Base-by-base conservation (phyloP, 2,888 invertebrate species). In the Watsonalla binaria region DNA sequence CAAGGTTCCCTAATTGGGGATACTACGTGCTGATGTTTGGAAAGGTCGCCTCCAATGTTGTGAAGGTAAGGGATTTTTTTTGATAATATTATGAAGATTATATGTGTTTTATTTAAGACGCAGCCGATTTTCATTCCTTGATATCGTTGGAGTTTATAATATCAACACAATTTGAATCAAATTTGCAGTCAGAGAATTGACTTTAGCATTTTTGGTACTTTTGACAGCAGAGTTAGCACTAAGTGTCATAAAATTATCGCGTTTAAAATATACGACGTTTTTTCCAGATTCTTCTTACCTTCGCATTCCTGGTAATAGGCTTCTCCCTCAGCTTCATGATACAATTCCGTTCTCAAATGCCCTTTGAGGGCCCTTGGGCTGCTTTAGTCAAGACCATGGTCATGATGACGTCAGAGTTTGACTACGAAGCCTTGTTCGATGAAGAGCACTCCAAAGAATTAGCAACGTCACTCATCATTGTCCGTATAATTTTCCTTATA, bases 341-440 rank as follows among this genome's bases (percentile, higher is more conserved):
- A 47, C 90, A 92, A 62, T 93, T 92, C 66, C 84, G 80, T 24
- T 86, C 90, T 0, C 77, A 86, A 59, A 75, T 83, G 15, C 91
- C 92, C 0, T 93, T 93, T 60, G 84, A 86, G 24, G 84, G 85
- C 9, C 92, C 92, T 0, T 91, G 91, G 84, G 82, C 89, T 14
- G 87, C 92, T 0, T 68, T 93, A 0, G 86, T 92, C 14, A 92
- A 92, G 62, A 92, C 92, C 0, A 82, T 92, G 46, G 92, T 92
- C 7, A 93, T 93, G 92, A 92, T 92, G 92, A 92, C 92, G 6
- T 92, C 92, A 54, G 93, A 93, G 63, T 92, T 92, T 51, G 92
- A 93, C 60, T 92, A 92, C 63, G 78, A 64, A 7, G 82, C 86
- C 5, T 68, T 92, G 7, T 92, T 92, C 52, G 88, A 90, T 53